These are phyloP conservation scores for Hippocampus mohnikei DNA, from an alignment of 2,113 vertebrate genomes.

Conservation along the genomic window DNA sequence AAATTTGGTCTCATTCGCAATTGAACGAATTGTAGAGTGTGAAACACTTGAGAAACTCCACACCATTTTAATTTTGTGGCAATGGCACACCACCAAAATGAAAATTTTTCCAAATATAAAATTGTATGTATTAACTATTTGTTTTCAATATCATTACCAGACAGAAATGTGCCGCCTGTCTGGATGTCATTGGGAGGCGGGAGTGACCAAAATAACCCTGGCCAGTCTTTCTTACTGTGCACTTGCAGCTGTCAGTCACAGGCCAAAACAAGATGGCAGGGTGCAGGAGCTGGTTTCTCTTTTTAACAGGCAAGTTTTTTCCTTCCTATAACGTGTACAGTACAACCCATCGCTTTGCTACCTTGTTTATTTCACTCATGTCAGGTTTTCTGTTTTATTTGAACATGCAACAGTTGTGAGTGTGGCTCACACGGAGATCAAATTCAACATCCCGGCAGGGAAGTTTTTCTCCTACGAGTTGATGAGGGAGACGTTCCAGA, in stretches of 20 bases:
- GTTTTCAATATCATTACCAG: background rate
- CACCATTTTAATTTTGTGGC: too few species aligned
- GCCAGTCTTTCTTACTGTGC: conserved; percentile 28
- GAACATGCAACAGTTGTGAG: conserved; percentile 14
- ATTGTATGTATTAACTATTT: background rate
- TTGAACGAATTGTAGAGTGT: too few species aligned
- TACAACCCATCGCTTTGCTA: background rate
- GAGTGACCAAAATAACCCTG: conserved; percentile 64
- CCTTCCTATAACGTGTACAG: background rate
- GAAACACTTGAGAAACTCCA: too few species aligned
- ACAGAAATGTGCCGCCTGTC: background rate
- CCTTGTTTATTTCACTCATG: conserved; percentile 1
- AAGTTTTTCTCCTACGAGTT: conserved; percentile 73
- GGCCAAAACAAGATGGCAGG: conserved; percentile 73
- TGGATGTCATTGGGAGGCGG: conserved; percentile 20
- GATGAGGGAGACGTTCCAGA: conserved; percentile 70
- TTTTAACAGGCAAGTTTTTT: conserved; percentile 69
- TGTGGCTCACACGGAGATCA: conserved; percentile 59
- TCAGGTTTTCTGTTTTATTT: background rate
- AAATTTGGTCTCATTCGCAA: too few species aligned
- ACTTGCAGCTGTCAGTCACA: conserved; percentile 75
- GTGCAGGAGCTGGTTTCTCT: conserved; percentile 55
- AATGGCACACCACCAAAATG: too few species aligned
- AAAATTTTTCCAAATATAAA: too few species aligned
- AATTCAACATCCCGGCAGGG: conserved; percentile 59